Conservation (phyloP, 1,140 invertebrate species). For the Reticulitermes speratus region DNA sequence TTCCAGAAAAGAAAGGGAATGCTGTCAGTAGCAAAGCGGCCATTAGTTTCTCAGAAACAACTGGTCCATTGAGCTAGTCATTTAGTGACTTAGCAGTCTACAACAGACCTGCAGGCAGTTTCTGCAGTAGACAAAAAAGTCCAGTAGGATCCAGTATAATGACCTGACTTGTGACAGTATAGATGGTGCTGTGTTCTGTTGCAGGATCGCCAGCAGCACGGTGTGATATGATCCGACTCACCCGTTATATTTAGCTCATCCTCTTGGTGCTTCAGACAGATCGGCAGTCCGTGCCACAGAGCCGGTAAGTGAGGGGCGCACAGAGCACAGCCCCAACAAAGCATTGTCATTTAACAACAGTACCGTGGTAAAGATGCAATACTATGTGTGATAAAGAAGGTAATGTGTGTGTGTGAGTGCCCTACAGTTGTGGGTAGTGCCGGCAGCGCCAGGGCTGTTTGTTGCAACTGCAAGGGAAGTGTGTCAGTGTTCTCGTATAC, state of each 20-base stretch:
- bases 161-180: not conserved
- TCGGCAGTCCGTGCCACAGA: not conserved
- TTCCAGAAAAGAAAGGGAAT: too few species aligned
- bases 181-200: not conserved
- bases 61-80: too few species aligned
- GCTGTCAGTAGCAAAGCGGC: too few species aligned
- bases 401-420: not conserved
- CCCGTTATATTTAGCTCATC: constrained; percentile 1
- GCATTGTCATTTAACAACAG: not conserved
- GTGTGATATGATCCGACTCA: not conserved
- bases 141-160: not conserved
- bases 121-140: too few species aligned
- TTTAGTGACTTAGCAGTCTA: too few species aligned
- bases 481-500: not conserved
- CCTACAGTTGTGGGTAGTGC: too few species aligned
- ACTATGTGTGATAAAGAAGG: not conserved
- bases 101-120: too few species aligned
- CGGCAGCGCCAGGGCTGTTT: not conserved
- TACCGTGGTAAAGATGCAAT: not conserved
- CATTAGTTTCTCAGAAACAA: too few species aligned
- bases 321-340: not conserved
- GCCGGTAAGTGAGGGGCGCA: not conserved
- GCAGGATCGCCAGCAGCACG: not conserved
- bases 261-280: not conserved
- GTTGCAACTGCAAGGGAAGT: not conserved